phyloP scores from a whole-genome alignment of 2,888 invertebrate species.

The Drosophila anomelani region DNA sequence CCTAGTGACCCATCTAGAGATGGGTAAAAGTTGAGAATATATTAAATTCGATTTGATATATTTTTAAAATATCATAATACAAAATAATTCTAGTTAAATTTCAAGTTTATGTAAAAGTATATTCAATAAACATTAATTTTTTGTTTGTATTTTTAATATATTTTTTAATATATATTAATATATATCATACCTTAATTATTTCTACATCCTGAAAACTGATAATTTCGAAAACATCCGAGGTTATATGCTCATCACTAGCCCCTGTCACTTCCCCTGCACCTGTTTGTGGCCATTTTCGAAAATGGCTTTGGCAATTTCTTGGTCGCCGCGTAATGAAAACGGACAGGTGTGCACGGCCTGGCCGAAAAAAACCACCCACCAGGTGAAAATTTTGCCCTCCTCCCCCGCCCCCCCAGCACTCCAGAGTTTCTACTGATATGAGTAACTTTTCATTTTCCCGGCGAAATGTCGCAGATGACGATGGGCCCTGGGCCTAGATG shows the following conservation, averaged over 20 bases:
- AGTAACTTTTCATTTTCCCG: slow-evolving; percentile 53
- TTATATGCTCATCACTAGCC: not conserved
- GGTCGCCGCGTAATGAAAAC: slow-evolving; percentile 60
- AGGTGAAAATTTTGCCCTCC: not conserved
- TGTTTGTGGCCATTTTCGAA: slow-evolving; percentile 44
- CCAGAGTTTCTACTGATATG: slow-evolving; percentile 25
- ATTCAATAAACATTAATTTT: not conserved
- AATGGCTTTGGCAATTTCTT: slow-evolving; percentile 64
- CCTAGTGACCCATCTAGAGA: slow-evolving; percentile 7
- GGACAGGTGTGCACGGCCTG: slow-evolving; percentile 62
- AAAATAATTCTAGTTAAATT: not conserved
- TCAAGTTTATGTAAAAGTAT: not conserved
- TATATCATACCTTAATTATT: too few species aligned
- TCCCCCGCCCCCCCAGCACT: slow-evolving; percentile 5
- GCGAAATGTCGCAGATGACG: slow-evolving; percentile 41
- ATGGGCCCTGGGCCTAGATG: slow-evolving; percentile 29
- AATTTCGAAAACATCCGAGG: not conserved
- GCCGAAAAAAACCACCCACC: slow-evolving; percentile 14
- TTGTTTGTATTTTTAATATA: not conserved
- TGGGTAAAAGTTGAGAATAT: not conserved
- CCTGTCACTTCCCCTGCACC: not conserved
- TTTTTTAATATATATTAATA: not conserved
- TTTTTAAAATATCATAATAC: not conserved
- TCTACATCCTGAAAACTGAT: not conserved
- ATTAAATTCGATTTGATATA: not conserved